phyloP scores from a whole-genome alignment of 1,140 invertebrate genomes.

The Caenorhabditis tropicalis region DNA sequence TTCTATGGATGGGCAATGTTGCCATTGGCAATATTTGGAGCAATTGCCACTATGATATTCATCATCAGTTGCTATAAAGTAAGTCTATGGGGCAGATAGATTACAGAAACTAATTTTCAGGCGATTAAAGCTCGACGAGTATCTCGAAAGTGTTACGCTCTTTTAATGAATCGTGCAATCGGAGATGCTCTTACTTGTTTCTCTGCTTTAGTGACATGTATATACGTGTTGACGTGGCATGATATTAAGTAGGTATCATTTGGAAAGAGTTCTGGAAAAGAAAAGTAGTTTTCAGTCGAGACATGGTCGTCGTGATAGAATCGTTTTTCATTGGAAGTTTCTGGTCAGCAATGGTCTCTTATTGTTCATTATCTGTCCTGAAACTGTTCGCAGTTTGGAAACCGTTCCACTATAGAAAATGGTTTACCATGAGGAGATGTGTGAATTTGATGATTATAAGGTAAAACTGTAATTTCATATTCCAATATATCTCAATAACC shows the following conservation, averaged over 20 bases:
- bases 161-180: conserved; percentile 64
- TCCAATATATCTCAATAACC: conserved; percentile 57
- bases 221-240: conserved; percentile 58
- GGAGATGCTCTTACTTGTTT: conserved; percentile 65
- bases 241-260: conserved; percentile 59
- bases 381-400: conserved; percentile 65
- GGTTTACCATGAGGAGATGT: conserved; percentile 65
- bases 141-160: conserved; percentile 64
- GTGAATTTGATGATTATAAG: conserved; percentile 43
- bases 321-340: conserved; percentile 65
- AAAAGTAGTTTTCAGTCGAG: conserved; percentile 58
- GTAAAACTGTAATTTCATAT: not conserved
- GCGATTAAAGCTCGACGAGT: conserved; percentile 65
- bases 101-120: not conserved
- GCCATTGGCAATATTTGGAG: conserved; percentile 60
- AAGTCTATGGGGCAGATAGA: not conserved
- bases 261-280: not conserved
- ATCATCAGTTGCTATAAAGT: conserved; percentile 59
- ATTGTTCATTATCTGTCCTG: conserved; percentile 61
- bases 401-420: conserved; percentile 64
- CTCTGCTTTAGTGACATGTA: conserved; percentile 51
- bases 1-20: conserved; percentile 65
- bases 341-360: conserved; percentile 67
- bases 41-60: conserved; percentile 62
- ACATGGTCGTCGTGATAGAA: conserved; percentile 62